A percentile compares a stretch with the other conserved stretches of the same genome.
Conservation (phyloP, 1,140 invertebrate species). For the Panagrolaimus sp. region DNA sequence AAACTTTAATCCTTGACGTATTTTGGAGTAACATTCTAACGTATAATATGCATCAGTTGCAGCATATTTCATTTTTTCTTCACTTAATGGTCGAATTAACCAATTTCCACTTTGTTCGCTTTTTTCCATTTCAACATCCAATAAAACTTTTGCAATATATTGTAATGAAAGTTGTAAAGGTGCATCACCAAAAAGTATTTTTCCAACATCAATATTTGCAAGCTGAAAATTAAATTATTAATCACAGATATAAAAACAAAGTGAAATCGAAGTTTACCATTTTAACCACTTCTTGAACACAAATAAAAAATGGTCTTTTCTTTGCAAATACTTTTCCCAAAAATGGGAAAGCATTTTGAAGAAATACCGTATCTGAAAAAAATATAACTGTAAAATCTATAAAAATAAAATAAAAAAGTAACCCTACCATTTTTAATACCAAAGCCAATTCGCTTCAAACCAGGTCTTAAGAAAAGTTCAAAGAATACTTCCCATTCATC, state of each 20-base stretch:
- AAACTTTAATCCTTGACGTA: too few species aligned
- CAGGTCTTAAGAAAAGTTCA: background rate
- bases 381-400: too few species aligned
- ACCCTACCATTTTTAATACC: constrained; percentile 5
- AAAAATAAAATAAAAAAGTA: too few species aligned
- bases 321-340: background rate
- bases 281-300: background rate
- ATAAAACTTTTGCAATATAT: background rate
- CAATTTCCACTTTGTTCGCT: background rate
- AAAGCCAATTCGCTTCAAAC: background rate
- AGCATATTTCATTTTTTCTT: background rate
- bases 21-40: background rate
- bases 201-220: too few species aligned
- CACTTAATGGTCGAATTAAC: background rate
- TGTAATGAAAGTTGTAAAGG: background rate
- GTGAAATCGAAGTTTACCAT: too few species aligned
- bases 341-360: background rate
- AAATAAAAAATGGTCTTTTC: background rate
- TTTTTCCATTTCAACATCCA: background rate
- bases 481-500: background rate
- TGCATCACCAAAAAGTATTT: background rate
- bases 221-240: too few species aligned
- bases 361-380: background rate
- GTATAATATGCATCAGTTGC: constrained; percentile 7
- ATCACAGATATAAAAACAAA: too few species aligned